These are phyloP conservation scores for Alentia gelatinosa DNA, from an alignment of 2,888 invertebrate genomes.

Conservation along the genomic window DNA sequence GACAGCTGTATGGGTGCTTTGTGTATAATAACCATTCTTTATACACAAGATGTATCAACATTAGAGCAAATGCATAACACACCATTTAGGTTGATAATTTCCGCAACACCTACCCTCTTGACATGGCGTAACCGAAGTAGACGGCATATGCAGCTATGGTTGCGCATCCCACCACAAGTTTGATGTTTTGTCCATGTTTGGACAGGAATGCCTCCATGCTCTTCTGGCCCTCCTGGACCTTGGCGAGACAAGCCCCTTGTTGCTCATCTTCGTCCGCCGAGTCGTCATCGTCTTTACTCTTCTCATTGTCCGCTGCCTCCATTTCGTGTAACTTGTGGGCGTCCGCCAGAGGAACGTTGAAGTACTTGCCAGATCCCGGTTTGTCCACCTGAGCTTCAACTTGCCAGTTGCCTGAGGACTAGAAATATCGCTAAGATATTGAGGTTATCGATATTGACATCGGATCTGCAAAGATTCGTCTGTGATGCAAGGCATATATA, in stretches of 20 bases:
- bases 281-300: not conserved
- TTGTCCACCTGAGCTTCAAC: too few species aligned
- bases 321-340: too few species aligned
- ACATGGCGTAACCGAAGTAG: slow-evolving; percentile 54
- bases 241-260: not conserved
- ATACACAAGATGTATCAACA: not conserved
- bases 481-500: too few species aligned
- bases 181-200: not conserved
- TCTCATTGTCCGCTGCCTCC: not conserved
- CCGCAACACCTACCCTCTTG: slow-evolving; percentile 7
- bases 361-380: too few species aligned
- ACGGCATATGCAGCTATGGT: not conserved
- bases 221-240: not conserved
- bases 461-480: too few species aligned
- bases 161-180: not conserved
- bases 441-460: too few species aligned
- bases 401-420: too few species aligned
- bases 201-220: not conserved
- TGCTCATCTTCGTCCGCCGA: not conserved
- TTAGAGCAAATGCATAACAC: not conserved
- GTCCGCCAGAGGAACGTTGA: too few species aligned
- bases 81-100: not conserved
- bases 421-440: too few species aligned
- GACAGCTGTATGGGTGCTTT: not conserved
- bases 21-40: not conserved